phyloP scores from a whole-genome alignment of 2,113 vertebrate genomes.

The Apteryx mantelli region DNA sequence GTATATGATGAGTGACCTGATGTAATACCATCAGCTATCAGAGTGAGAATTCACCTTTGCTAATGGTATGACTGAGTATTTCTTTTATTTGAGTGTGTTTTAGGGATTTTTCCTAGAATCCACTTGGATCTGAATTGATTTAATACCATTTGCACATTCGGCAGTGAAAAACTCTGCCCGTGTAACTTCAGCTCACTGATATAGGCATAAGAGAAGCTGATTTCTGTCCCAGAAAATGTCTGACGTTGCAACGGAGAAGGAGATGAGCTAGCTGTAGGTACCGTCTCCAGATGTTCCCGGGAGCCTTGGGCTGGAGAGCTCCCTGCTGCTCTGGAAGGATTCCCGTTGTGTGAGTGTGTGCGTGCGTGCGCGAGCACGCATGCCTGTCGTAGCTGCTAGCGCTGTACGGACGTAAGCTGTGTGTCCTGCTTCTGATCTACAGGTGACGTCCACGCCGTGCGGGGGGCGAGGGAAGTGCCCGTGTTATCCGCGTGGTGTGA shows the following conservation, averaged over 20 bases:
- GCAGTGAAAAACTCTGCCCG: conserved; percentile 28
- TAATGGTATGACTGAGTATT: conserved; percentile 36
- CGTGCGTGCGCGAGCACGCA: too few relatives aligned
- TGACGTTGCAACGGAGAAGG: not conserved
- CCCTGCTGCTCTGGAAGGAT: not conserved
- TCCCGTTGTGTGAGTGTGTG: not conserved
- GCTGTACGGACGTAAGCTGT: not conserved
- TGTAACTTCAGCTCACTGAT: conserved; percentile 5
- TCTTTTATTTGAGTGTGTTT: conserved; percentile 46
- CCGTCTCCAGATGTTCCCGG: not conserved
- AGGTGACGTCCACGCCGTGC: not conserved
- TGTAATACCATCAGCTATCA: conserved; percentile 18
- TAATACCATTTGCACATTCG: conserved; percentile 17
- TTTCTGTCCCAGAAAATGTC: not conserved
- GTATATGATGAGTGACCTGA: conserved; percentile 9
- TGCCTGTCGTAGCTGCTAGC: not conserved
- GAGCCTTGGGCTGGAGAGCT: not conserved
- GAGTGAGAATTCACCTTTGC: conserved; percentile 42
- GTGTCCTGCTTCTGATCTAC: not conserved
- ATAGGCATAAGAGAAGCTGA: not conserved
- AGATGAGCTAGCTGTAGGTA: not conserved
- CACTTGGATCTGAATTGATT: conserved; percentile 59
- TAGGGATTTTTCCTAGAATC: conserved; percentile 48
- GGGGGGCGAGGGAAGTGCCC: not conserved
- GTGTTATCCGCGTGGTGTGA: not conserved